Base-by-base conservation (phyloP, 2,797 vertebrate species). In the Benthosema pterotum region DNA sequence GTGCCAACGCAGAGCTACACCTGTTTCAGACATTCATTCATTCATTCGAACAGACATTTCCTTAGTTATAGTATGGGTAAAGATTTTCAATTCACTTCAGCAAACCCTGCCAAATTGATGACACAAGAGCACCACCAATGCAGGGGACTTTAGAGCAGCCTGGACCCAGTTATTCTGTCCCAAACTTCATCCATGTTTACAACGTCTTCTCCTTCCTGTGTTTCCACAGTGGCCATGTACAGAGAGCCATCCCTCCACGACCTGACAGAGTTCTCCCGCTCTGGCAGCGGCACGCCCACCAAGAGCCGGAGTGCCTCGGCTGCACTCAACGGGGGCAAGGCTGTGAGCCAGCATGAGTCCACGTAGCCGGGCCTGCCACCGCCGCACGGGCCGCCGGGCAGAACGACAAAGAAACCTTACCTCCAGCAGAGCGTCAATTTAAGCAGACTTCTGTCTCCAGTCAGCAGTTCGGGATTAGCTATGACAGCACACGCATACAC, bases 241-340 rank as follows among this genome's bases (percentile, higher is more conserved):
- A 95, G 97, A 92, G 98, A 99, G 89, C 98, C 98, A 42, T 99
- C 98, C 58, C 95, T 99, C 72, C 98, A 99, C 6, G 97, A 99
- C 83, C 93, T 99, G 86, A 98, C 97, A 59, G 98, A 98, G 92
- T 98, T 97, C 92, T 99, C 98, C 58, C 94, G 97, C 76, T 99
- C 97, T 18, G 97, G 97, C 85, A 99, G 96, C 14, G 97, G 96
- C 82, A 99, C 98, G 15, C 97, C 98, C 63, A 99, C 98, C 80
- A 99, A 99, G 93, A 99, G 97, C 92, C 95, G 97, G 91, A 99
- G 97, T 32, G 95, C 96, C 81, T 99, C 98, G 0, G 97, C 97
- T 38, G 92, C 98, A 79, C 93, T 99, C 84, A 99, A 98, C 0
- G 97, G 97, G 80, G 97, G 97, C 82, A 99, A 99, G 95, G 94